Percentiles rank a stretch among this genome's conserved stretches.
Evolutionary conservation across 2,888 invertebrate genomes (phyloP).

Genomic region (Cephus pulcher): DNA sequence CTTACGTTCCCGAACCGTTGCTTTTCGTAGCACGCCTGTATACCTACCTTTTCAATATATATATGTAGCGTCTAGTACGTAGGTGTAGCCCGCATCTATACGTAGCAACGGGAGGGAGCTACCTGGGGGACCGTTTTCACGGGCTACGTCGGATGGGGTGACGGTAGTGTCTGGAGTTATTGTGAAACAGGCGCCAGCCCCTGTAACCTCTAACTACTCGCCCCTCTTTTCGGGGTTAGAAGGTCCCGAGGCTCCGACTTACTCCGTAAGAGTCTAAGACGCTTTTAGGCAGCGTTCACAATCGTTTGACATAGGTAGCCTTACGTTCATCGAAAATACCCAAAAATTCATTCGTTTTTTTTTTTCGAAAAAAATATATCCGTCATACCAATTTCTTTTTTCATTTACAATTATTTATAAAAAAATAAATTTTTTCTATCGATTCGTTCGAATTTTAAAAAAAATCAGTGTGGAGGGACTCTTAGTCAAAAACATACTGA

Average conservation of each 20-base stretch:
- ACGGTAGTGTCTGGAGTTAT: slow-evolving; percentile 44
- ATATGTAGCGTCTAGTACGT: neutral
- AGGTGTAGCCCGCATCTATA: slow-evolving; percentile 3
- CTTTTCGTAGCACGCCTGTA: neutral
- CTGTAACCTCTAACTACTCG: slow-evolving; percentile 26
- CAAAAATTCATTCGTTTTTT: neutral
- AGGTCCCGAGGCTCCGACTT: slow-evolving; percentile 10
- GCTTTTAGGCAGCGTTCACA: neutral
- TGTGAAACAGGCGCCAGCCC: slow-evolving; percentile 51
- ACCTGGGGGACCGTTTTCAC: slow-evolving; percentile 41
- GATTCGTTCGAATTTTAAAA: neutral
- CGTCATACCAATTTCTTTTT: neutral
- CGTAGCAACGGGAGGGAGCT: slow-evolving; percentile 24
- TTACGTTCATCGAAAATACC: neutral
- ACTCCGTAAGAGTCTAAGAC: slow-evolving; percentile 3
- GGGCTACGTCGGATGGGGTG: slow-evolving; percentile 32
- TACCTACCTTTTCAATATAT: neutral
- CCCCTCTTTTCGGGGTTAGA: slow-evolving; percentile 13
- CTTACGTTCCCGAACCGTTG: slow-evolving; percentile 2
- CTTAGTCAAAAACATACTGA: neutral
- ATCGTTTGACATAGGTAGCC: neutral
- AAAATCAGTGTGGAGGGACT: neutral
- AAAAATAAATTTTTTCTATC: neutral
- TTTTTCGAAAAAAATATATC: neutral
- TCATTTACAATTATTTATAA: neutral